Evolutionary conservation across 1,140 invertebrate genomes (phyloP), one percentile per base, ranked within the genome.

Genomic region (Magallana ariakensis): DNA sequence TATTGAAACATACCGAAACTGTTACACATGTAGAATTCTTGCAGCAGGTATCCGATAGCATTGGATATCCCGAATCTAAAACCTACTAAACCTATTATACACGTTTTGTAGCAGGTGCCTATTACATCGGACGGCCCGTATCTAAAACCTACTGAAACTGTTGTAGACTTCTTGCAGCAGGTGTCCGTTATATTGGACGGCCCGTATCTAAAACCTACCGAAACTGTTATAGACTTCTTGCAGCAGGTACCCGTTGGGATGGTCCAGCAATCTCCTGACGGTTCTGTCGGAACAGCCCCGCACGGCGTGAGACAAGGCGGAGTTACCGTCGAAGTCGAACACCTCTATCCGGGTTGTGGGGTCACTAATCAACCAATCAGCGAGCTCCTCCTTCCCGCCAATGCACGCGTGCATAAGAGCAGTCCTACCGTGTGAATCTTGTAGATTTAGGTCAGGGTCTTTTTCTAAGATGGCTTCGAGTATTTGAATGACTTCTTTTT

Each of bases 381-480:
- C 83, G n/a, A 90, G 19, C 13, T 83, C 22, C 15, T 57, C 33
- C 54, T 87, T 87, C 22, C 86, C 66, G 1, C 87, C 89, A 46
- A 91, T 88, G 75, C 90, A 91, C 0, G 90, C 90, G 26, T 91
- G 91, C 90, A 90, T 90, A n/a, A 90, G 53, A 0, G 89, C 90
- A 6, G 91, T 91, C 11, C 88, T 19, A 13, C 91, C 91, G 3
- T 80, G 46, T 0, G 87, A 89, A 80, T 91, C 91, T 83, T 90
- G 89, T 26, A 88, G 56, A 66, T 90, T 87, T 4, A 87, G 15
- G 70, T 90, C 88, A 11, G 88, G 86, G 60, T 89, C 85, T 22
- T 84, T 84, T 53, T 90, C 88, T 8, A 86, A 56, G 15, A 90
- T 55, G 9, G 60, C 46, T 66, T 89, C 85, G 26, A 87, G 55